These are phyloP conservation scores for Lepilemur ruficaudatus DNA, from an alignment of 2,797 vertebrate species.

Conservation along the genomic window DNA sequence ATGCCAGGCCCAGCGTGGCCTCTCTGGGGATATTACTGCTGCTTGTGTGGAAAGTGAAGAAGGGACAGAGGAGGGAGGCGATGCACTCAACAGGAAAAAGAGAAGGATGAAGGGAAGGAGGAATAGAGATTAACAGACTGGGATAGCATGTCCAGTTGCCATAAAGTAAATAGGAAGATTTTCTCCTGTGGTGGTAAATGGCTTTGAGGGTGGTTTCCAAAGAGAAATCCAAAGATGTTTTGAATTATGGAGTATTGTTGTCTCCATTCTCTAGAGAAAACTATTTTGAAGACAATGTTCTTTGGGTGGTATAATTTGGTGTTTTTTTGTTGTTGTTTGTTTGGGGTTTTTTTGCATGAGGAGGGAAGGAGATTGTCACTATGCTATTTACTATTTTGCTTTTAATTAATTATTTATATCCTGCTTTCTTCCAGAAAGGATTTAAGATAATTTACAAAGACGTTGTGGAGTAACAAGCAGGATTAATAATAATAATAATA, in stretches of 20 bases:
- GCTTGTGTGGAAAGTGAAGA: background rate
- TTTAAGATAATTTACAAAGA: slow-evolving; percentile 8
- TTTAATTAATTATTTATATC: slow-evolving; percentile 24
- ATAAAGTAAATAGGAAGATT: background rate
- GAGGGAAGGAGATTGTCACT: background rate
- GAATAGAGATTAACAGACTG: background rate
- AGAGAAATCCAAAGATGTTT: background rate
- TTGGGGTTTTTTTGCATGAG: background rate
- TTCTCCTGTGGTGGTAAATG: background rate
- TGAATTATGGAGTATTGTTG: background rate
- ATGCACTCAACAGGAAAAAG: background rate
- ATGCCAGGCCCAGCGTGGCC: background rate
- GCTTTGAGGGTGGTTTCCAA: background rate
- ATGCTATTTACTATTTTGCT: background rate
- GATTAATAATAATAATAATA: background rate
- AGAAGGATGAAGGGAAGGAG: background rate
- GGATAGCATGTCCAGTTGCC: background rate
- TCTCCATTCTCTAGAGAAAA: background rate
- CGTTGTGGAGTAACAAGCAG: background rate
- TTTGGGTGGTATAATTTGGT: background rate
- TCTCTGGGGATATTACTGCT: background rate
- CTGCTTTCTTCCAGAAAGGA: background rate
- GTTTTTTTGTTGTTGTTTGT: background rate
- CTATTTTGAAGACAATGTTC: background rate
- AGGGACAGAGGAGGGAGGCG: background rate